phyloP scores from a whole-genome alignment of 2,797 vertebrate genomes.

The Paguma larvata region DNA sequence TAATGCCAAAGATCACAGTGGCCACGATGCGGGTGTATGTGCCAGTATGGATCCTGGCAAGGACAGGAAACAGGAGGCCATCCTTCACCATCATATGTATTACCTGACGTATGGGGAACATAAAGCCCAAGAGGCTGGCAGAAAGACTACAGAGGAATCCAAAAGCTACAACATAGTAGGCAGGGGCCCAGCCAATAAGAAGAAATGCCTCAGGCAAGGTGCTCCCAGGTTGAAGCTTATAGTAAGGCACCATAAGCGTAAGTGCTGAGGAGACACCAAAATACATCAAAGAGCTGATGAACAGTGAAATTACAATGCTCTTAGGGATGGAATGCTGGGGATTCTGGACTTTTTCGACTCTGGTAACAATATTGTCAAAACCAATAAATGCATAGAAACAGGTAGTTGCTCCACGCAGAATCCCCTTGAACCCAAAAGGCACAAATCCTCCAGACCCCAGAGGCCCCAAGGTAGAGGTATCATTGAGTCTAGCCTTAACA shows the following conservation, averaged over 20 bases:
- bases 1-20: neutral
- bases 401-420: neutral
- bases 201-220: constrained; percentile 95
- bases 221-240: constrained; percentile 91
- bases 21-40: neutral
- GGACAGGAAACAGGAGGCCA: neutral
- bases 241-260: constrained; percentile 88
- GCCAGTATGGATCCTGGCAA: neutral
- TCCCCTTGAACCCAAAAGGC: neutral
- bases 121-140: constrained; percentile 87
- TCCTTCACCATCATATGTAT: neutral
- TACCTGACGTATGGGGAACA: neutral
- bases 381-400: neutral
- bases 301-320: neutral
- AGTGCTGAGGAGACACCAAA: neutral
- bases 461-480: neutral
- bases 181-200: constrained; percentile 93
- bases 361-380: neutral
- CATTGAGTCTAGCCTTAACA: neutral
- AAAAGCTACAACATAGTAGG: constrained; percentile 94
- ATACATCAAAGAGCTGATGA: neutral
- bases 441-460: neutral
- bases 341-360: neutral
- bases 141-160: constrained; percentile 97
- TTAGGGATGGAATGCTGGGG: neutral